These are phyloP conservation scores for Malurus elegans DNA, from an alignment of 2,113 vertebrate species.

Conservation along the genomic window DNA sequence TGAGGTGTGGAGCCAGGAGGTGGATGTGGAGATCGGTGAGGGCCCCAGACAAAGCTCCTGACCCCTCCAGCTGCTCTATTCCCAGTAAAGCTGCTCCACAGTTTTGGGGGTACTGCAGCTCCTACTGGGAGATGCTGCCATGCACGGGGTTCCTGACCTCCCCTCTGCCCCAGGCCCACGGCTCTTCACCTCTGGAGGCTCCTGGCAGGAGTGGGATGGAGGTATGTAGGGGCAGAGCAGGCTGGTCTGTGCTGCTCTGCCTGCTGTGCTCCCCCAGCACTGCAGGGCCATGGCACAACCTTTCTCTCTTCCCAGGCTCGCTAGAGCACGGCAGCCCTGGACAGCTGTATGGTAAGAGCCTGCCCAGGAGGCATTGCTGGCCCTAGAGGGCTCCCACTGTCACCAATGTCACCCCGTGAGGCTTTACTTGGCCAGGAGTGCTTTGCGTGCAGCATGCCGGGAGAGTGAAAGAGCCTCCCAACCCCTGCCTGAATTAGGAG, in stretches of 20 bases:
- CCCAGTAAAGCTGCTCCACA: not conserved
- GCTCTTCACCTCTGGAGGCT: constrained; percentile 21
- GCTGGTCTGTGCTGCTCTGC: not conserved
- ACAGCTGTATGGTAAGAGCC: constrained; percentile 29
- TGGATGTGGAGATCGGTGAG: constrained; percentile 77
- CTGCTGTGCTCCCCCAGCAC: accelerated
- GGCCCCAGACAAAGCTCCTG: not conserved
- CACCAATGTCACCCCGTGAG: not conserved
- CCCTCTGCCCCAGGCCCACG: not conserved
- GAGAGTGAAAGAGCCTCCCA: not conserved
- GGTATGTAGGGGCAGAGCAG: not conserved
- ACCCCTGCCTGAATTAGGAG: accelerated
- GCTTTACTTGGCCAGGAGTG: not conserved
- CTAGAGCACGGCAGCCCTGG: not conserved
- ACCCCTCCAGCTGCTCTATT: not conserved
- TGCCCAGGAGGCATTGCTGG: not conserved
- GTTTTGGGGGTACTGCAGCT: not conserved
- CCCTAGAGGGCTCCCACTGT: not conserved
- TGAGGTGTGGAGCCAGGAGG: constrained; percentile 75
- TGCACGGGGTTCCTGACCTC: not conserved
- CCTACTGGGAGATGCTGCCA: not conserved
- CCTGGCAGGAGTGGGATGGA: constrained; percentile 29
- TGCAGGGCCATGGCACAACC: accelerated
- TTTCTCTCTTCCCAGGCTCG: constrained; percentile 14
- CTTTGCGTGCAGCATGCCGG: not conserved